Evolutionary conservation across 2,113 vertebrate genomes (phyloP).

Genomic region (Craseonycteris thonglongyai): DNA sequence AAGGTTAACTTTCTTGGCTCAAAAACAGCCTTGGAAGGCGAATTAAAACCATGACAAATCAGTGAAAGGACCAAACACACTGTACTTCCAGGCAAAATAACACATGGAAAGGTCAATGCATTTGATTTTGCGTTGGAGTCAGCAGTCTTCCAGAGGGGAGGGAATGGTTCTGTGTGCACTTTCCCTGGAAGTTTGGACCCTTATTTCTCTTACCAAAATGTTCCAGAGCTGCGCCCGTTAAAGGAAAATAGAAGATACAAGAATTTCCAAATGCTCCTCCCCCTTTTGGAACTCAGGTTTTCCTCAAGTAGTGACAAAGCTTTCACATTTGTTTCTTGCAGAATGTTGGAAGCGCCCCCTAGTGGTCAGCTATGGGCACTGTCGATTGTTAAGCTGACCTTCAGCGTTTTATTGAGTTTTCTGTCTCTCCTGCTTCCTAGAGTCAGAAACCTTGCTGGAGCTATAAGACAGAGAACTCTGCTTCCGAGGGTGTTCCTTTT

Average conservation of each 20-base stretch:
- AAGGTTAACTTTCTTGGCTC: not conserved
- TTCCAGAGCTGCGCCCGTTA: not conserved
- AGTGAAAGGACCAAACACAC: not conserved
- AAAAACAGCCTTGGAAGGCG: not conserved
- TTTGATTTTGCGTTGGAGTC: not conserved
- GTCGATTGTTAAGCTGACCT: not conserved
- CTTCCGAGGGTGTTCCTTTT: not conserved
- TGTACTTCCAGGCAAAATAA: not conserved
- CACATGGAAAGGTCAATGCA: rapidly evolving
- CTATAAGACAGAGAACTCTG: not conserved
- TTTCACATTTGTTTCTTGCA: not conserved
- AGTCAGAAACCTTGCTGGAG: not conserved
- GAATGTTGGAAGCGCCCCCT: not conserved
- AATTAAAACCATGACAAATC: not conserved
- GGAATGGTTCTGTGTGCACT: not conserved
- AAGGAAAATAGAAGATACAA: not conserved
- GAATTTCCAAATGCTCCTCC: not conserved
- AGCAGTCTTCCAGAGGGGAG: not conserved
- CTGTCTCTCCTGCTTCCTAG: not conserved
- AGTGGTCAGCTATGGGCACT: not conserved
- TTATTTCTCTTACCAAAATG: not conserved
- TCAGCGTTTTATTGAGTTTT: not conserved
- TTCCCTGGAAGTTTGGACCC: not conserved
- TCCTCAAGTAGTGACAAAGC: not conserved
- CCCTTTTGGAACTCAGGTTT: not conserved